phyloP scores from a whole-genome alignment of 2,113 vertebrate genomes.

The Chaenogobius annularis region DNA sequence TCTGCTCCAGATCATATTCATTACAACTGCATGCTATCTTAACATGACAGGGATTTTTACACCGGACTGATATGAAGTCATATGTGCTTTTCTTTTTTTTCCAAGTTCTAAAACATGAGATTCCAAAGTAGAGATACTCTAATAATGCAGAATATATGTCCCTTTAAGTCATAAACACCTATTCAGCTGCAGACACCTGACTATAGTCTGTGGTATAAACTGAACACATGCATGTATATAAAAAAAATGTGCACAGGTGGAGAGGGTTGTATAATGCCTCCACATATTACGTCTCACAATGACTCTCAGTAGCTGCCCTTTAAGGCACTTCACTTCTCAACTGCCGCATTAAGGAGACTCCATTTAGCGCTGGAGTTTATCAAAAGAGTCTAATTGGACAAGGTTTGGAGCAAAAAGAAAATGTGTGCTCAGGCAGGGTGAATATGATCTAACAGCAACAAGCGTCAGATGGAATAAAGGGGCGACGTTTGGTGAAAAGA shows the following conservation, averaged over 20 bases:
- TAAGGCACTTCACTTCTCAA: slow-evolving; percentile 32
- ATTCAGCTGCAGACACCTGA: too few species aligned
- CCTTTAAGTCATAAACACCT: too few species aligned
- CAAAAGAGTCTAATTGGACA: slow-evolving; percentile 30
- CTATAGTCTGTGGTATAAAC: too few species aligned
- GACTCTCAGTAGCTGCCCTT: slow-evolving; percentile 20
- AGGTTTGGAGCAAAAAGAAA: slow-evolving; percentile 6
- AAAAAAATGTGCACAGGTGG: not conserved
- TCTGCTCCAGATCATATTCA: too few species aligned
- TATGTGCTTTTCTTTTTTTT: too few species aligned
- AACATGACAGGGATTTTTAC: too few species aligned
- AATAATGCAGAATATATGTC: too few species aligned
- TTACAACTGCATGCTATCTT: too few species aligned
- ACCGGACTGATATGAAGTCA: too few species aligned
- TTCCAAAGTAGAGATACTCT: too few species aligned
- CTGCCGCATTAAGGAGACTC: slow-evolving; percentile 31
- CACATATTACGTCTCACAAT: slow-evolving; percentile 43
- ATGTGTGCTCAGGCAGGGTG: slow-evolving; percentile 3
- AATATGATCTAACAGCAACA: slow-evolving; percentile 5
- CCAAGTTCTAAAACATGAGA: too few species aligned
- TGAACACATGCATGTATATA: not conserved
- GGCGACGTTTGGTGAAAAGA: not conserved
- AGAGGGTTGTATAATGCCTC: slow-evolving; percentile 34
- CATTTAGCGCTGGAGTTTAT: slow-evolving; percentile 29
- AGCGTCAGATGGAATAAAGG: not conserved